These are phyloP conservation scores for Meghimatium bilineatum DNA, from an alignment of 2,888 invertebrate species.

Conservation along the genomic window DNA sequence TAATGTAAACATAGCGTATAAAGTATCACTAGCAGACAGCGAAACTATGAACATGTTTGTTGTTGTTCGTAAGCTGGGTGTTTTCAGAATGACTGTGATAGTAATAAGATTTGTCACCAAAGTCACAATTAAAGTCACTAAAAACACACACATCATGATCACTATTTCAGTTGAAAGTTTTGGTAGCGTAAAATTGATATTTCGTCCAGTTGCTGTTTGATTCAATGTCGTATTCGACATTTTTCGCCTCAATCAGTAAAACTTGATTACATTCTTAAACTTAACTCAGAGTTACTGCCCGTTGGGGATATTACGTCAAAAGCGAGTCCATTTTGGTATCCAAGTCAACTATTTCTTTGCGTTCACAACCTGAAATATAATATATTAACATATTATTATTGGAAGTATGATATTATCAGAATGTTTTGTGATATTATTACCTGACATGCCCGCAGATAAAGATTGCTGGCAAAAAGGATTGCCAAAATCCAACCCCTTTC, in stretches of 20 bases:
- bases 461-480: too few species aligned
- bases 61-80: neutral
- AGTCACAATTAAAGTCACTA: neutral
- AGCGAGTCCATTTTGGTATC: too few species aligned
- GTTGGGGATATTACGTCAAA: neutral
- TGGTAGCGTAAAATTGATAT: neutral
- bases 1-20: neutral
- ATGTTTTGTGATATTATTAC: too few species aligned
- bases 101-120: constrained; percentile 2
- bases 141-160: neutral
- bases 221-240: neutral
- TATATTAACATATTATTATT: neutral
- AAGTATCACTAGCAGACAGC: neutral
- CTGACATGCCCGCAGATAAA: too few species aligned
- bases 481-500: too few species aligned
- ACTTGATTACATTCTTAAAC: neutral
- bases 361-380: neutral
- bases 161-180: neutral
- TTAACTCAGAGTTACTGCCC: neutral
- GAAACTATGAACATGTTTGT: constrained; percentile 9
- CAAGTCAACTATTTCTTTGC: neutral
- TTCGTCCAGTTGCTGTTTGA: neutral
- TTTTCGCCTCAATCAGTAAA: neutral
- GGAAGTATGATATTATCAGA: neutral
- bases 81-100: neutral